Evolutionary conservation across 92 coral and sea anemone genomes (phyloP), one percentile per base, ranked within the genome.

Genomic region (Bergia puertoricense): DNA sequence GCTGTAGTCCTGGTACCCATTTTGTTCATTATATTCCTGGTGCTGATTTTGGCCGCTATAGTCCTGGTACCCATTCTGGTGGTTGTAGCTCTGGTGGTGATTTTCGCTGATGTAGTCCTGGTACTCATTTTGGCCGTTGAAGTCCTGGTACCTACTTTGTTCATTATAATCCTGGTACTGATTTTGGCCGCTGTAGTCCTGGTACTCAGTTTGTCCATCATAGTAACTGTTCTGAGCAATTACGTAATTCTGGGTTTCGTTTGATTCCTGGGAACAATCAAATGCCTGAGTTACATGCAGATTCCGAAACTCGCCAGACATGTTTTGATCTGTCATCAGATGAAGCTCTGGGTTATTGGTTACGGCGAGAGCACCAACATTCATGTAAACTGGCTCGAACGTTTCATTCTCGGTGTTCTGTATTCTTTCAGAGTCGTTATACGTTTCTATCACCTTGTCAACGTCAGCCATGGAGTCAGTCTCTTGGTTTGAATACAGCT

Each of bases 291-390:
- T 42, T 38, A 48, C 44, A 13, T 20, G 8, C 48, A 46, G 57
- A 22, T 3, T 42, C 30, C 41, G 74, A 65, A 6, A 30, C 7
- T 81, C 46, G 2, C 46, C 59, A 15, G 62, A 2, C 51, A 44
- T 41, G 10, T n/a, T 82, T 66, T 67, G 76, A 8, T n/a, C 73
- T 66, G 74, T 10, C 67, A 82, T 65, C 86, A 82, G n/a, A 36
- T 82, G 59, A 66, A 30, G 36, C 48, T 82, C 86, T 36, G 86
- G 86, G 73, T 82, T 82, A 36, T 82, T 65, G 14, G 4, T 16
- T 40, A 42, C 41, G 76, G 86, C 86, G 62, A 5, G 56, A 5
- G 36, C 38, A 69, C 86, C 86, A 65, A 82, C 76, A 66, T 82
- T 82, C 39, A 65, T 30, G 57, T 82, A 82, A 65, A 82, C 11